Evolutionary conservation across 2,797 vertebrate genomes (phyloP), one percentile per base, ranked within the genome.

Genomic region (Poecilia gillii): DNA sequence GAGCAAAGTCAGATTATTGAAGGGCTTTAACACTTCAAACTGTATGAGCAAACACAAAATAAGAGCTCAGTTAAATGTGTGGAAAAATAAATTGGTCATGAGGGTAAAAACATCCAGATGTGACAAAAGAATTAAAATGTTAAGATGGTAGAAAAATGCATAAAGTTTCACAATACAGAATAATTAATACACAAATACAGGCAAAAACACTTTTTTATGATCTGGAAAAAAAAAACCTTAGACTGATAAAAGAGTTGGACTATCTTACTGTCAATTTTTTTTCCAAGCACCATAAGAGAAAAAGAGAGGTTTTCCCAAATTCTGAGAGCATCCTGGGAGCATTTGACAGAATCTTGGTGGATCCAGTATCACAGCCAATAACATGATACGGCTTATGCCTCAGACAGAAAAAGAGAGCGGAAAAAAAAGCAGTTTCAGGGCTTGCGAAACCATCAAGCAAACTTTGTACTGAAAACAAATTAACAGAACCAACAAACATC

Each of bases 331-430:
- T 68, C 36, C 64, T 41, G 64, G 36, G 64, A 68, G 36, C 36
- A 68, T 68, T 25, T 68, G 18, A 68, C 36, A 12, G 64, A 68
- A 41, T 41, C 64, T 41, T 11, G 64, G 36, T 68, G 36, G 64
- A 68, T 68, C 20, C 64, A 41, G 64, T 68, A 25, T 68, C 64
- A 68, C 36, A 68, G 64, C 64, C 64, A 25, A 20, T 41, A 68
- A 68, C 36, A 41, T 41, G 36, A 68, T 68, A 39, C 6, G 36
- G 33, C 33, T 20, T 11, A 41, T 36, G 36, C 20, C 64, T 68
- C 64, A 68, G 18, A 68, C 36, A 39, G 36, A 16, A 28, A 46
- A 25, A 53, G 20, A 51, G 49, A 23, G 2, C 8, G 47, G 5
- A 14, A 18, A 2, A 43, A 28, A 71, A 4, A 28, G n/a, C 20